Conservation (phyloP, 2,797 vertebrate species). For the Enteromius thamalakanensis region DNA sequence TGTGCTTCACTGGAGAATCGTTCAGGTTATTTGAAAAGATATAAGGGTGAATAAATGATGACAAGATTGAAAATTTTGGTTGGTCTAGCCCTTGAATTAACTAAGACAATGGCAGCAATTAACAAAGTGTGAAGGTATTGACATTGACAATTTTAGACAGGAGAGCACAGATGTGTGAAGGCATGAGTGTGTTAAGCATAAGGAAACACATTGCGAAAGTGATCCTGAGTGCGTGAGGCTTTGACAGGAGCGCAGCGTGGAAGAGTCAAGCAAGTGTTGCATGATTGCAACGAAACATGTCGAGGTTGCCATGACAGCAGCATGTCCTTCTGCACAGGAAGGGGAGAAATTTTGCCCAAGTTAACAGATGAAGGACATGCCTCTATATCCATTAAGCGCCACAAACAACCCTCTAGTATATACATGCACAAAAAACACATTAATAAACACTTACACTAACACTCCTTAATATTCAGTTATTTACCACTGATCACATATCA, state of each 20-base stretch:
- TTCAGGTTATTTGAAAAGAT: neutral
- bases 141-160: conserved; percentile 8
- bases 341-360: conserved; percentile 23
- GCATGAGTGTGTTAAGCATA: conserved; percentile 21
- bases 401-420: neutral
- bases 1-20: neutral
- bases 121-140: conserved; percentile 13
- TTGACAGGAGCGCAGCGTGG: conserved; percentile 9
- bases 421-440: neutral
- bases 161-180: neutral
- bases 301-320: conserved; percentile 55
- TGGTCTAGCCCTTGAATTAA: neutral
- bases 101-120: conserved; percentile 3
- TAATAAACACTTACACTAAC: neutral
- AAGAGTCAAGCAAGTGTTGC: conserved; percentile 57
- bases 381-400: neutral
- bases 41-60: neutral
- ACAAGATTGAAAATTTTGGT: neutral
- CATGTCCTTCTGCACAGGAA: conserved; percentile 19
- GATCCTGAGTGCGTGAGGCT: neutral
- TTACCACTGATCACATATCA: neutral
- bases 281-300: conserved; percentile 62
- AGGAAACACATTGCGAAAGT: conserved; percentile 22
- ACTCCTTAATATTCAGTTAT: neutral
- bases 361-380: conserved; percentile 45